These are phyloP conservation scores for Cerastoderma edule DNA, from an alignment of 2,888 invertebrate genomes.

Conservation along the genomic window DNA sequence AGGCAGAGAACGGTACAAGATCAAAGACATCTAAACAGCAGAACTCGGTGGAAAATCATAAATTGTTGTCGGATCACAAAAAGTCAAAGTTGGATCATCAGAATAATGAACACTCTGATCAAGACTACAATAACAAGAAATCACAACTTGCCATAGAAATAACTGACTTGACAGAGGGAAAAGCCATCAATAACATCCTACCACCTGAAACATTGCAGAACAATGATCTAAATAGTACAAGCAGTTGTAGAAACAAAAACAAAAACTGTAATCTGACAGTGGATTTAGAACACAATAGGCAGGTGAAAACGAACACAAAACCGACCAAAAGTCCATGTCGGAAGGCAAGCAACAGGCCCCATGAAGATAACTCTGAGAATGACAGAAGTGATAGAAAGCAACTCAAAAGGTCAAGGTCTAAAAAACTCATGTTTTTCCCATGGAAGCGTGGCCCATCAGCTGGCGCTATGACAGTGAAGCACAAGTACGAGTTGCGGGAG, in stretches of 20 bases:
- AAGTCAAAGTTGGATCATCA: constrained; percentile 24
- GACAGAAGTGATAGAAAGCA: constrained; percentile 44
- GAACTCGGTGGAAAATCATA: constrained; percentile 24
- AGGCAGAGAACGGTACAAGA: constrained; percentile 31
- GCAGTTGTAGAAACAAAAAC: constrained; percentile 37
- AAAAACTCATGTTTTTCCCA: constrained; percentile 56
- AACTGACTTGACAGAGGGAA: constrained; percentile 46
- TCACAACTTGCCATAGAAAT: constrained; percentile 48
- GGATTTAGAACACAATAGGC: constrained; percentile 39
- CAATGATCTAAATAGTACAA: constrained; percentile 2
- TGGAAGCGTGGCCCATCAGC: constrained; percentile 56
- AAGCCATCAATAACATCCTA: constrained; percentile 16
- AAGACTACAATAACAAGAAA: constrained; percentile 13
- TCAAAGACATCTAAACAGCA: constrained; percentile 19
- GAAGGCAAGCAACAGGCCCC: constrained; percentile 48
- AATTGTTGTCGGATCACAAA: constrained; percentile 31
- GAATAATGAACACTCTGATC: constrained; percentile 21
- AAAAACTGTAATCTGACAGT: constrained; percentile 57
- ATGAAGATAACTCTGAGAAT: constrained; percentile 44
- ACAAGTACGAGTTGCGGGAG: constrained; percentile 81
- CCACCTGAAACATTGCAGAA: constrained; percentile 11
- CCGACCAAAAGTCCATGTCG: constrained; percentile 48
- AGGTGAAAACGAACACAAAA: constrained; percentile 4
- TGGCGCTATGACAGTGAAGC: constrained; percentile 65
- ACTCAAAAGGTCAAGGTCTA: constrained; percentile 37